Evolutionary conservation across 2,797 vertebrate genomes (phyloP).

Genomic region (Acrossocheilus fasciatus): DNA sequence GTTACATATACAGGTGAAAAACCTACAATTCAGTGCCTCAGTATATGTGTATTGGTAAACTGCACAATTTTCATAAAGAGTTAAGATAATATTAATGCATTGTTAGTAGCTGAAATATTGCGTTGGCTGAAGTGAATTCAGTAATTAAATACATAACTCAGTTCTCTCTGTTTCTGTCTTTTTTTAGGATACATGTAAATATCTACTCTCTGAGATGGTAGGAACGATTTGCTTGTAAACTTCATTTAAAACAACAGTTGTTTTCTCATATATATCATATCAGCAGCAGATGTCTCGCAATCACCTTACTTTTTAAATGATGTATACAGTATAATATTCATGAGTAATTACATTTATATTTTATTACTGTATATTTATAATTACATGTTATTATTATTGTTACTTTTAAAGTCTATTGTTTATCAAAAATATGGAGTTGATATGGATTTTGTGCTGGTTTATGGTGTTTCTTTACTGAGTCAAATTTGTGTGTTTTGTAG

Average conservation of each 20-base stretch:
- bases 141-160: background rate
- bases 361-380: no score
- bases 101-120: background rate
- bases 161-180: background rate
- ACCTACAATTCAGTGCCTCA: background rate
- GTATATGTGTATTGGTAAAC: background rate
- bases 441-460: no score
- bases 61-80: background rate
- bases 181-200: conserved; percentile 63
- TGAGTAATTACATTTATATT: no score
- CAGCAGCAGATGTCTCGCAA: background rate
- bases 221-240: background rate
- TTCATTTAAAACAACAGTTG: background rate
- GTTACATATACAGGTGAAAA: conserved; percentile 37
- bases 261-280: background rate
- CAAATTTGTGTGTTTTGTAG: background rate
- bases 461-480: background rate
- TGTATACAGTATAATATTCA: no score
- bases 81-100: background rate
- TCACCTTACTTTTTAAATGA: background rate
- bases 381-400: no score
- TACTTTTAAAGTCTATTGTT: no score
- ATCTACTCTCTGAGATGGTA: background rate
- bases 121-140: background rate
- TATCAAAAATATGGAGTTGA: no score